phyloP scores from a whole-genome alignment of 2,113 vertebrate genomes.

The Saguinus midas region DNA sequence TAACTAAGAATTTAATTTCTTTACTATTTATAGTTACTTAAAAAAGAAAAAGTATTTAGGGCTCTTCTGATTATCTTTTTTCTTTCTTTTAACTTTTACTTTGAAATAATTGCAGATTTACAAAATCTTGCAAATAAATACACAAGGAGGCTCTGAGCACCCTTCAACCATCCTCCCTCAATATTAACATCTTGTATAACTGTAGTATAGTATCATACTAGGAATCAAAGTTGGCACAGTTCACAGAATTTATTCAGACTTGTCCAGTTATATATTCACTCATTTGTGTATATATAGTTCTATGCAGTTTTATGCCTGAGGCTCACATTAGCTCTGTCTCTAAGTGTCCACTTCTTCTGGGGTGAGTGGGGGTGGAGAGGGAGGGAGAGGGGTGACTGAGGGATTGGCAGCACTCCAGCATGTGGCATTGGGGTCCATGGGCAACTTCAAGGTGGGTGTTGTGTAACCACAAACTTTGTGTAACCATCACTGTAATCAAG shows the following conservation, averaged over 20 bases:
- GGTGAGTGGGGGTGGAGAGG: neutral
- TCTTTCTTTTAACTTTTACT: neutral
- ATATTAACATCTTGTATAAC: neutral
- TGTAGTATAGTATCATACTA: neutral
- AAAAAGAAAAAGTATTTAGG: neutral
- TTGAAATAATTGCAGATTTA: neutral
- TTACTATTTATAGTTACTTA: neutral
- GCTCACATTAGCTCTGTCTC: neutral
- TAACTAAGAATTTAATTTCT: neutral
- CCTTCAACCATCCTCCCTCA: neutral
- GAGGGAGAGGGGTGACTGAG: neutral
- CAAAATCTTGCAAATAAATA: neutral
- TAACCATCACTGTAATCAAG: neutral
- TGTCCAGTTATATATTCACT: neutral
- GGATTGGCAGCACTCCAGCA: neutral
- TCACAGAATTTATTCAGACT: neutral
- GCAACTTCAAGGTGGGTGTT: neutral
- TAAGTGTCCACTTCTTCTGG: neutral
- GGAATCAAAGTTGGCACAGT: neutral
- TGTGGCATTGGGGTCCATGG: neutral
- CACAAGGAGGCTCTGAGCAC: neutral
- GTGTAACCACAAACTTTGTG: neutral
- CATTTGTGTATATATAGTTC: neutral
- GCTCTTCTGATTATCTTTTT: neutral
- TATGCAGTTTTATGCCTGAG: neutral